phyloP scores from a whole-genome alignment of 2,797 vertebrate genomes.

The Knipowitschia caucasica region DNA sequence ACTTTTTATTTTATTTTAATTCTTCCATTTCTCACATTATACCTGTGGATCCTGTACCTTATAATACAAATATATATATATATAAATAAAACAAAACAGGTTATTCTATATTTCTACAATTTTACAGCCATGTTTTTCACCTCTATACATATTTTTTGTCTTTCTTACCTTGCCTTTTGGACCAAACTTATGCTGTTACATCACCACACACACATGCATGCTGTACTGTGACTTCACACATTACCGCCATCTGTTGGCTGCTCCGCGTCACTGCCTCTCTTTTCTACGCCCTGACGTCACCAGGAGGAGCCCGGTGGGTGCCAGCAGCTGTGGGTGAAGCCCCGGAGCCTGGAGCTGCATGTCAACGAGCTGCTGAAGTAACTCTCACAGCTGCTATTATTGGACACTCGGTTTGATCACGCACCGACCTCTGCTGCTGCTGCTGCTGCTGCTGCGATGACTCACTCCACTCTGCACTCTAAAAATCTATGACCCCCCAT shows the following conservation, averaged over 20 bases:
- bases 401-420: conserved; percentile 18
- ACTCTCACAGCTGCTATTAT: conserved; percentile 6
- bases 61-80: too few relatives aligned
- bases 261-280: conserved; percentile 31
- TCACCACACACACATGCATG: too few relatives aligned
- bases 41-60: too few relatives aligned
- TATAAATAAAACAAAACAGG: too few relatives aligned
- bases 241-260: conserved; percentile 63
- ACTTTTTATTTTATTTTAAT: too few relatives aligned
- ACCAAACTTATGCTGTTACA: too few relatives aligned
- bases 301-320: conserved; percentile 38
- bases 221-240: too few relatives aligned
- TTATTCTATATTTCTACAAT: too few relatives aligned
- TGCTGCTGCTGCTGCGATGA: conserved; percentile 3
- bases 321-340: conserved; percentile 35
- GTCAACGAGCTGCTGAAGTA: conserved; percentile 10
- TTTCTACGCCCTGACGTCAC: conserved; percentile 63
- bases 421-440: not conserved
- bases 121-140: too few relatives aligned
- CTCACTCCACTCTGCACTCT: not conserved
- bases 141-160: too few relatives aligned
- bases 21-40: too few relatives aligned
- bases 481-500: not conserved
- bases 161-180: too few relatives aligned
- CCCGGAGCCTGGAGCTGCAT: conserved; percentile 35